phyloP scores from a whole-genome alignment of 2,797 vertebrate genomes.

The Hapalemur alaotrensis region DNA sequence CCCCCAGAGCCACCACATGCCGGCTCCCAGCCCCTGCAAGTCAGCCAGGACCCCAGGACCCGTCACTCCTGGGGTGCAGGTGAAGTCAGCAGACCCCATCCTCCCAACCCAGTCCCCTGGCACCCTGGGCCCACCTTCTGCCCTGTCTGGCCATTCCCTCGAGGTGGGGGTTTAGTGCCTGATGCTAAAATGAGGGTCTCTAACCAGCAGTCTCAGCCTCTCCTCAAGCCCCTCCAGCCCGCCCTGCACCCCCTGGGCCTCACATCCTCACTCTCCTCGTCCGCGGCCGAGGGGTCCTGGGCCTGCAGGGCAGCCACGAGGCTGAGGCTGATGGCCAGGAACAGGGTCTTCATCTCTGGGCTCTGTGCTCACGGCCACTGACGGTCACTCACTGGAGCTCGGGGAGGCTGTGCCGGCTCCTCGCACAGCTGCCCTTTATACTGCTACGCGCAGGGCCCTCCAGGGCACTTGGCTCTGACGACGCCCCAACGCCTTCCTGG shows the following conservation, averaged over 20 bases:
- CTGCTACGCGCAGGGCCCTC: accelerated
- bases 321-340: not conserved
- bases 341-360: not conserved
- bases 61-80: not conserved
- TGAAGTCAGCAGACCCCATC: not conserved
- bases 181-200: not conserved
- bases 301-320: not conserved
- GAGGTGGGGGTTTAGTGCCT: not conserved
- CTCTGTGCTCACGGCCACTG: accelerated
- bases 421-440: not conserved
- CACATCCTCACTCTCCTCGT: not conserved
- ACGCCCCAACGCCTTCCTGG: not conserved
- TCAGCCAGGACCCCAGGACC: accelerated
- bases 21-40: accelerated
- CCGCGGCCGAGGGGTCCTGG: accelerated
- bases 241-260: not conserved
- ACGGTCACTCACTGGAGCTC: not conserved
- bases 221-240: not conserved
- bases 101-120: not conserved
- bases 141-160: not conserved
- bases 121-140: accelerated
- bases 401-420: accelerated
- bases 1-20: accelerated
- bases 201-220: not conserved
- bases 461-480: not conserved